Base-by-base conservation (phyloP, 2,888 invertebrate species). In the Lasioglossum oenotherae region DNA sequence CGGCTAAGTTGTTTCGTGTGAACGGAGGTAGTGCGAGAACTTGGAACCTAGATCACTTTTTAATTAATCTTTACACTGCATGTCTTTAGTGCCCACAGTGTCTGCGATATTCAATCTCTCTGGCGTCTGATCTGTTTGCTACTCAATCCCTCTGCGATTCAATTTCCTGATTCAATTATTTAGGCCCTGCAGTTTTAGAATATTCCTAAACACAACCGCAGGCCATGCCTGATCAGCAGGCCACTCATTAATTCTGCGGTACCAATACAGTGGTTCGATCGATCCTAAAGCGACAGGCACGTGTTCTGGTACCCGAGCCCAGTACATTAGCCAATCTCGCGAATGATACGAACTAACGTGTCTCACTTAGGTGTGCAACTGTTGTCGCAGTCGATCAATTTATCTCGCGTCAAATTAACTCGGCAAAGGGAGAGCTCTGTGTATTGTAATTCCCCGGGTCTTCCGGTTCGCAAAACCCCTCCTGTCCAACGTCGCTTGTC, bases 321-420 rank as follows among this genome's bases (percentile, higher is more conserved):
- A 3, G 6, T 31, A 12, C 71, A 41, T 71, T 41, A 71, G 31
- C 67, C 35, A 72, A 73, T 81, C 64, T 44, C 53, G 53, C 8
- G 38, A 72, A 71, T 19, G 64, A 77, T 67, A 53, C n/a, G 82
- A 35, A 57, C 76, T 73, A 44, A 57, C 76, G 60, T 53, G 53
- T 31, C 31, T 57, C 73, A 46, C 38, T 14, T 38, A 31, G 77
- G 35, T 38, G 83, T 46, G 46, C 77, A 74, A 82, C 53, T 74
- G 73, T 82, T 82, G 82, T 74, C 53, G 31, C 53, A 16, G 46
- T 4, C 44, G 76, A 85, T 85, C 85, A 82, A 87, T 87, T 80
- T 78, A 78, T 78, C 72, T 38, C 14, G 31, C 60, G 84, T 72
- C 64, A 60, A 81, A 77, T 81, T 74, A 84, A 46, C 80, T 41